Evolutionary conservation across 2,113 vertebrate genomes (phyloP).

Genomic region (Atherinomorus stipes): DNA sequence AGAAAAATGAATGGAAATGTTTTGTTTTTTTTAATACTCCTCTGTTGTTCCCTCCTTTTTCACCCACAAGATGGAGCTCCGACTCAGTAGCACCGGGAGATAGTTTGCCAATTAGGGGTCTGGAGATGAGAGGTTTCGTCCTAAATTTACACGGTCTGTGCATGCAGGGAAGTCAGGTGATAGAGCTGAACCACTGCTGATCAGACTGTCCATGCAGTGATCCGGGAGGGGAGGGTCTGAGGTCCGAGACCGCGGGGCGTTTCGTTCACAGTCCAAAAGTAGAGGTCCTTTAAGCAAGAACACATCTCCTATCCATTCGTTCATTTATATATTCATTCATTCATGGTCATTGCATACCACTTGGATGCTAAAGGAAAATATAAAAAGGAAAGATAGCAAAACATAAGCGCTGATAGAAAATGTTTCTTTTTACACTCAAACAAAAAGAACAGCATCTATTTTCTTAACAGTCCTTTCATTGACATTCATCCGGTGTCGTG

Average conservation of each 20-base stretch:
- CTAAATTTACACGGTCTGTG: conserved; percentile 20
- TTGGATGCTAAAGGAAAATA: conserved; percentile 23
- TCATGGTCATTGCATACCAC: conserved; percentile 12
- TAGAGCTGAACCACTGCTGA: conserved; percentile 18
- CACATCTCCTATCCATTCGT: conserved; percentile 17
- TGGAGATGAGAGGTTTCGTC: conserved; percentile 35
- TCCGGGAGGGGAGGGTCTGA: conserved; percentile 22
- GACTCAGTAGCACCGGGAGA: conserved; percentile 79
- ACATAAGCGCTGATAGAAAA: conserved; percentile 44
- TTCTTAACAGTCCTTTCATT: conserved; percentile 76
- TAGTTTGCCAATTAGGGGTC: conserved; percentile 58
- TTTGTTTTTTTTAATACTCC: conserved; percentile 18
- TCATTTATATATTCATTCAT: conserved; percentile 14
- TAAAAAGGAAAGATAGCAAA: conserved; percentile 51
- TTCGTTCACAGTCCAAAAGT: conserved; percentile 25
- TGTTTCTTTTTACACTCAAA: conserved; percentile 42
- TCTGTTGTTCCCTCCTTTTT: conserved; percentile 39
- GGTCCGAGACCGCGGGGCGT: conserved; percentile 9
- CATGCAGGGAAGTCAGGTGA: conserved; percentile 42
- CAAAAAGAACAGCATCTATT: conserved; percentile 53
- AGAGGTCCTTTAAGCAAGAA: conserved; percentile 31
- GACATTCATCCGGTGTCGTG: conserved; percentile 74
- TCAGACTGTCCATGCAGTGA: conserved; percentile 17
- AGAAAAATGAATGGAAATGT: conserved; percentile 45
- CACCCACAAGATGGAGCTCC: conserved; percentile 72